Conservation (phyloP, 23 tunicate species). For the Styela clava region DNA sequence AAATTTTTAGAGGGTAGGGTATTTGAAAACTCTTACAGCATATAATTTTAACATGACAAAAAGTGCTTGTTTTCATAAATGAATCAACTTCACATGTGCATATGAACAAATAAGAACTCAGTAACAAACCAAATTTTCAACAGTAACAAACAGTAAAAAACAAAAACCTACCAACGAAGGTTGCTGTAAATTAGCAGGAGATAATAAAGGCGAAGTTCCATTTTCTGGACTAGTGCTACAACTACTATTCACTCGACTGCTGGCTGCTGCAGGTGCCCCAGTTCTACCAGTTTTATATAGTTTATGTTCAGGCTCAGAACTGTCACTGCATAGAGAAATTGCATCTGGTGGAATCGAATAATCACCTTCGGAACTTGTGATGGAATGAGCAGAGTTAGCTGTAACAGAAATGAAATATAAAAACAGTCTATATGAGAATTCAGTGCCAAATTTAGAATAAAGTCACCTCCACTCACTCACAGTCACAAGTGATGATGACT, state of each 20-base stretch:
- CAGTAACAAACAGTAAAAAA: too few species aligned
- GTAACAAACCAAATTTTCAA: too few species aligned
- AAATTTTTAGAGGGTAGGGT: too few species aligned
- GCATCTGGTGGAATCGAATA: conserved; percentile 96
- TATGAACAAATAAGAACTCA: too few species aligned
- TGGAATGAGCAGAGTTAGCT: conserved; percentile 88
- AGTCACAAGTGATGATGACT: too few species aligned
- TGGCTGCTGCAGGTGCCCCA: conserved; percentile 27
- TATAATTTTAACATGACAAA: too few species aligned
- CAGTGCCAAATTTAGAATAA: too few species aligned
- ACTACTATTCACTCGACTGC: conserved; percentile 20
- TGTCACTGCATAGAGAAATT: conserved; percentile 36
- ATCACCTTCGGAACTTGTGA: conserved; percentile 85
- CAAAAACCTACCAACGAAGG: neutral
- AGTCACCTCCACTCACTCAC: too few species aligned
- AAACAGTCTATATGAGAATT: too few species aligned
- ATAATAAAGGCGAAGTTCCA: conserved; percentile 6
- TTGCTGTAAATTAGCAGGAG: neutral
- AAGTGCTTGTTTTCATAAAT: too few species aligned
- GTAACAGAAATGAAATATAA: conserved; percentile 8
- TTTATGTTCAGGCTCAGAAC: conserved; percentile 86
- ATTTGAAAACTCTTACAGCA: too few species aligned
- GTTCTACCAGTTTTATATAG: conserved; percentile 46
- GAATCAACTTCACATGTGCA: too few species aligned
- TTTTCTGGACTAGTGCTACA: conserved; percentile 27